These are phyloP conservation scores for Labeo calbasu DNA, from an alignment of 2,797 vertebrate genomes.

Conservation along the genomic window DNA sequence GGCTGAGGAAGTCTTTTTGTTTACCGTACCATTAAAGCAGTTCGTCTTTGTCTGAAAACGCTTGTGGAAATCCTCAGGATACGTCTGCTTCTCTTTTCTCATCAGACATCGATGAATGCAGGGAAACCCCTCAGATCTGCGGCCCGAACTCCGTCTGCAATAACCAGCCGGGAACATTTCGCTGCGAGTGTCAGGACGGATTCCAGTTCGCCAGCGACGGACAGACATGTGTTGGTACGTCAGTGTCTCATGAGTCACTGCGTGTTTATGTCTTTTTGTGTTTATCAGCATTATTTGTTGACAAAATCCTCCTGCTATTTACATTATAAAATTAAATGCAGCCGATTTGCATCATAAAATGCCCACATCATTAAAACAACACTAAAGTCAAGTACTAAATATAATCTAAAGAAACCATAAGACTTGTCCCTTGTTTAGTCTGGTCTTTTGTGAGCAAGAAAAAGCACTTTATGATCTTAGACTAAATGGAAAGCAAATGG, in stretches of 20 bases:
- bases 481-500: too few relatives aligned
- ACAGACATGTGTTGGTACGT: constrained; percentile 84
- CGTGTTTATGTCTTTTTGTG: background rate
- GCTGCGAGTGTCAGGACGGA: constrained; percentile 89
- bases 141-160: constrained; percentile 85
- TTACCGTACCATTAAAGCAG: background rate
- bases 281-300: background rate
- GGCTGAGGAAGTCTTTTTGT: background rate
- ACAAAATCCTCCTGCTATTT: background rate
- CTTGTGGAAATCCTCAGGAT: background rate
- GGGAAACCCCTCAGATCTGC: constrained; percentile 81
- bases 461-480: background rate
- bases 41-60: background rate
- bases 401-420: background rate
- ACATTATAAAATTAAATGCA: background rate
- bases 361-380: background rate
- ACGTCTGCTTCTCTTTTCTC: background rate
- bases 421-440: too few relatives aligned
- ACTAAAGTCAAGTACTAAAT: background rate
- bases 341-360: background rate
- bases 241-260: constrained; percentile 32
- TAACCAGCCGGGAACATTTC: constrained; percentile 94
- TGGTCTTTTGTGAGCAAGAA: background rate
- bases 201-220: constrained; percentile 85
- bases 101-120: constrained; percentile 90